phyloP scores from a whole-genome alignment of 2,797 vertebrate species.

The Harpagifer antarcticus region DNA sequence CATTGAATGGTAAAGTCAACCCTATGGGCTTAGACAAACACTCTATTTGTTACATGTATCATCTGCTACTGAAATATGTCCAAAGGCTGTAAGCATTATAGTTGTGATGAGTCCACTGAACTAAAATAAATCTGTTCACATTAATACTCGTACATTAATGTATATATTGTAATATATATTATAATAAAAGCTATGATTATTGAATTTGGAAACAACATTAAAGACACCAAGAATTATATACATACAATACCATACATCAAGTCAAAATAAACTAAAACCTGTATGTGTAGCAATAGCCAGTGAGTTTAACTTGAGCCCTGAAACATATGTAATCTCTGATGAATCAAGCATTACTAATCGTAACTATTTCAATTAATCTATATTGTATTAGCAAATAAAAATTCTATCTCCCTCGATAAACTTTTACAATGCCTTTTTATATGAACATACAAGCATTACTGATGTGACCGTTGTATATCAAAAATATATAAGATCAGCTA shows the following conservation, averaged over 20 bases:
- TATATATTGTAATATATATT: too few relatives aligned
- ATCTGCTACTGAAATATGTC: background rate
- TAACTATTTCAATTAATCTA: background rate
- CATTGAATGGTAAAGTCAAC: too few relatives aligned
- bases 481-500: conserved; percentile 7
- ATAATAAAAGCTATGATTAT: background rate
- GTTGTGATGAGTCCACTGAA: background rate
- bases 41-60: too few relatives aligned
- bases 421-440: too few relatives aligned
- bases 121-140: background rate
- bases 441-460: too few relatives aligned
- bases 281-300: background rate
- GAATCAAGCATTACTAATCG: background rate
- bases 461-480: background rate
- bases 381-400: background rate
- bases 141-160: background rate
- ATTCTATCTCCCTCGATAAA: too few relatives aligned
- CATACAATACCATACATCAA: background rate
- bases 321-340: background rate
- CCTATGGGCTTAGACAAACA: too few relatives aligned
- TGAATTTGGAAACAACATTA: background rate
- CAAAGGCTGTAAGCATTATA: background rate
- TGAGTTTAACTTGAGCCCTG: background rate
- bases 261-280: too few relatives aligned
- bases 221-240: background rate